Percentiles rank a stretch among this genome's conserved stretches.
These are phyloP conservation scores for Lamprotornis superbus DNA, from an alignment of 2,113 vertebrate species.

Conservation along the genomic window DNA sequence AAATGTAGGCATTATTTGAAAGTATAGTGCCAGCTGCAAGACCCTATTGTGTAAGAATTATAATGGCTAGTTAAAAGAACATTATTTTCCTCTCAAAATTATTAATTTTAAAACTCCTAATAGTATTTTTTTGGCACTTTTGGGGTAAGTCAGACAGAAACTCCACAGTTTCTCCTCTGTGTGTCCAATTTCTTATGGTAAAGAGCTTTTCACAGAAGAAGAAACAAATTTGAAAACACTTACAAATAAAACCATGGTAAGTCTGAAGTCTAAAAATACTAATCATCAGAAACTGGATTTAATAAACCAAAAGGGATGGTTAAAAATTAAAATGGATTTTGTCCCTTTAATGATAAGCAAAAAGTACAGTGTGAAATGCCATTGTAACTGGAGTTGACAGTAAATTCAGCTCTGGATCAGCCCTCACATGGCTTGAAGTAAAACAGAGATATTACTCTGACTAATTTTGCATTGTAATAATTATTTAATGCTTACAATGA, in stretches of 20 bases:
- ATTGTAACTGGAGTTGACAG: background rate
- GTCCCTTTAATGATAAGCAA: background rate
- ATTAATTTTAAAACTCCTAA: background rate
- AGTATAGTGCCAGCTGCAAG: background rate
- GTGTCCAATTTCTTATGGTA: background rate
- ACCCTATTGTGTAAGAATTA: background rate
- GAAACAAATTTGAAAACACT: background rate
- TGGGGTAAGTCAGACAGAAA: background rate
- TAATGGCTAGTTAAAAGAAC: background rate
- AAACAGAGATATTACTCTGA: conserved; percentile 72
- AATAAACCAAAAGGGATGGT: background rate
- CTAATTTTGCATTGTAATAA: conserved; percentile 77
- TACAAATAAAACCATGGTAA: background rate
- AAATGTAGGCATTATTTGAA: background rate
- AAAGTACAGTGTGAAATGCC: background rate
- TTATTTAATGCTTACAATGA: conserved; percentile 77
- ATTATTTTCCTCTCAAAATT: background rate
- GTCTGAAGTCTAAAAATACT: background rate
- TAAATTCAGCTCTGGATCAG: conserved; percentile 2
- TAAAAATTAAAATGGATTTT: background rate
- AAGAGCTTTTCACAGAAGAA: background rate
- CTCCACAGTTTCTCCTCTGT: background rate
- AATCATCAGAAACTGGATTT: background rate
- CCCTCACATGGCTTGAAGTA: conserved; percentile 48
- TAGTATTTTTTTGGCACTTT: background rate